Percentiles rank a stretch among this genome's conserved stretches.
phyloP scores from a whole-genome alignment of 1,140 invertebrate genomes.

The Drosophila baimaii region DNA sequence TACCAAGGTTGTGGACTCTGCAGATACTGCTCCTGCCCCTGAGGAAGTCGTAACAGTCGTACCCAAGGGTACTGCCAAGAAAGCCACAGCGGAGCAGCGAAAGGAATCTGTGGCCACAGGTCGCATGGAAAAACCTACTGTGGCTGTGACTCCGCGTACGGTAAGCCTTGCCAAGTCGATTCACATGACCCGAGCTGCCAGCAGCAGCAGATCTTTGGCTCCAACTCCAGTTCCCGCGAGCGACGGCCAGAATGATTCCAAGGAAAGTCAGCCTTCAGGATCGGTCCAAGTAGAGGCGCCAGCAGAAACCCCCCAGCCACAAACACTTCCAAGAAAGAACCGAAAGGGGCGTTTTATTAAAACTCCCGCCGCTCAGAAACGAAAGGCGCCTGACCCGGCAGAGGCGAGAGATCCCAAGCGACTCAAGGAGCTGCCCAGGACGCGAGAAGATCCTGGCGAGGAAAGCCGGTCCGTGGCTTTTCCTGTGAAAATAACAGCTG shows the following conservation, averaged over 20 bases:
- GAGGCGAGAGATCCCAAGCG: neutral
- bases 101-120: neutral
- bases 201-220: slow-evolving; percentile 30
- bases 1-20: neutral
- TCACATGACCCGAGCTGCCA: slow-evolving; percentile 27
- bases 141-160: neutral
- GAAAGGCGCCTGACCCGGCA: slow-evolving; percentile 5
- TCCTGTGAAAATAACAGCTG: slow-evolving; percentile 61
- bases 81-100: neutral
- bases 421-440: neutral
- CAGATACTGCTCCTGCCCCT: neutral
- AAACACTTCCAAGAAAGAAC: rapidly evolving
- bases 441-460: neutral
- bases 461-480: slow-evolving; percentile 28
- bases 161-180: neutral
- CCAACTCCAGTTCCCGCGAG: slow-evolving; percentile 3
- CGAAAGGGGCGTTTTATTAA: neutral
- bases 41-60: neutral
- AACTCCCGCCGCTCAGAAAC: neutral
- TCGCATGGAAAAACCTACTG: neutral
- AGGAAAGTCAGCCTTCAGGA: neutral
- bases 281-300: neutral
- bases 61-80: neutral
- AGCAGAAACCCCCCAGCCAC: neutral
- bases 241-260: neutral